Evolutionary conservation across 2,888 invertebrate species (phyloP).

Genomic region (Malachius bipustulatus): DNA sequence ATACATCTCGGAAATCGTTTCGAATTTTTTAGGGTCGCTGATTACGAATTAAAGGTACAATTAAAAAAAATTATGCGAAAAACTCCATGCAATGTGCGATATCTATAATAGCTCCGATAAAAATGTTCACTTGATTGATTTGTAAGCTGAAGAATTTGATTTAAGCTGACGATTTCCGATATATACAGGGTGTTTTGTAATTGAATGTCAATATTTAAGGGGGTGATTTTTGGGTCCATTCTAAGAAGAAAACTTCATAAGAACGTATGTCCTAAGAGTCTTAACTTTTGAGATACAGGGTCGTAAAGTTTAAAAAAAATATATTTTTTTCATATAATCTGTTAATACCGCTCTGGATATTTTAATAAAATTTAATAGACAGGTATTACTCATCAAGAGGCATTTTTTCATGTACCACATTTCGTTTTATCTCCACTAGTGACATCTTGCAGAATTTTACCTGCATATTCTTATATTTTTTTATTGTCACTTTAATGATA

Average conservation of each 20-base stretch:
- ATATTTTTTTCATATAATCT: neutral
- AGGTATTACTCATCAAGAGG: conserved; percentile 2
- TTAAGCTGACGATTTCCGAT: no score
- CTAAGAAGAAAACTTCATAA: conserved; percentile 1
- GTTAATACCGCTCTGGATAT: conserved; percentile 3
- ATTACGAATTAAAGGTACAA: no score
- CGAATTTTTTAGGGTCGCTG: no score
- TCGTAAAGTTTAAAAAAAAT: neutral
- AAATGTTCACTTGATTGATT: no score
- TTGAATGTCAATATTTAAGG: neutral
- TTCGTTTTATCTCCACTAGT: neutral
- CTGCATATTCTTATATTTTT: neutral
- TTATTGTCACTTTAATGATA: conserved; percentile 1
- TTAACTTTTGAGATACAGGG: conserved; percentile 2
- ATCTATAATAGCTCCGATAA: no score
- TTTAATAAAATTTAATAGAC: neutral
- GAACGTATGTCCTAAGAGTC: conserved; percentile 1
- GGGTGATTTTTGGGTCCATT: conserved; percentile 3
- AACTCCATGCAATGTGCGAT: no score
- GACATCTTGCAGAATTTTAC: neutral
- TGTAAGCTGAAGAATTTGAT: no score
- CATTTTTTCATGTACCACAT: conserved; percentile 3
- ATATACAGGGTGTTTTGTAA: conserved; percentile 3
- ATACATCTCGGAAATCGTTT: no score
- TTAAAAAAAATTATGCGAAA: no score